Evolutionary conservation across 2,888 invertebrate genomes (phyloP).

Genomic region (Spodoptera exigua): DNA sequence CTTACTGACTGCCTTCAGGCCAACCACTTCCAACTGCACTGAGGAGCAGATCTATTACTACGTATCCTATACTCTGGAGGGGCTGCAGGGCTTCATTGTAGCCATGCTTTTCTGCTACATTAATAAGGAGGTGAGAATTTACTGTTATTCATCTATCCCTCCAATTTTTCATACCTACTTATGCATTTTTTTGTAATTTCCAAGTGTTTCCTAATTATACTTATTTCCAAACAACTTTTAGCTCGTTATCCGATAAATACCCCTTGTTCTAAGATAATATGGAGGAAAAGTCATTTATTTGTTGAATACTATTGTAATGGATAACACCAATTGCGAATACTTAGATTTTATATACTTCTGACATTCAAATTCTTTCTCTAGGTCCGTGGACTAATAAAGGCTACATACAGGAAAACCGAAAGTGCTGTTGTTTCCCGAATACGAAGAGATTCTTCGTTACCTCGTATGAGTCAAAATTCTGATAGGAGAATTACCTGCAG

Average conservation of each 20-base stretch:
- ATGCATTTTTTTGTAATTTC: too few species aligned
- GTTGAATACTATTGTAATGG: too few species aligned
- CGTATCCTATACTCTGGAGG: conserved; percentile 89
- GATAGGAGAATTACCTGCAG: conserved; percentile 79
- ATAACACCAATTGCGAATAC: too few species aligned
- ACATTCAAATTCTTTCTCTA: conserved; percentile 51
- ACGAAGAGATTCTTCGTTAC: conserved; percentile 70
- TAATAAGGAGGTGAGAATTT: conserved; percentile 89
- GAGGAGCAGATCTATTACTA: conserved; percentile 89
- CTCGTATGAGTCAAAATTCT: conserved; percentile 67
- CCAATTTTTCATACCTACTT: neutral
- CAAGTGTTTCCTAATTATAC: too few species aligned
- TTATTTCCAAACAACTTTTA: too few species aligned
- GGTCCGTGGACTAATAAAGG: conserved; percentile 81
- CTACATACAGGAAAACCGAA: conserved; percentile 84
- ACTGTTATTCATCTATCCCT: neutral
- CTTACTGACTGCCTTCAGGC: conserved; percentile 89
- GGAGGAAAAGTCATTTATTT: too few species aligned
- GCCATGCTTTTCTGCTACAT: conserved; percentile 91
- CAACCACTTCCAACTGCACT: conserved; percentile 84
- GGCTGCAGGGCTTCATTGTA: conserved; percentile 90
- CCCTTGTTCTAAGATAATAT: too few species aligned
- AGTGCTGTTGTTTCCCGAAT: conserved; percentile 78
- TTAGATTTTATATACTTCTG: too few species aligned
- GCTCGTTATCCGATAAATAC: too few species aligned